phyloP scores from a whole-genome alignment of 2,113 vertebrate species.

The Alethe diademata region DNA sequence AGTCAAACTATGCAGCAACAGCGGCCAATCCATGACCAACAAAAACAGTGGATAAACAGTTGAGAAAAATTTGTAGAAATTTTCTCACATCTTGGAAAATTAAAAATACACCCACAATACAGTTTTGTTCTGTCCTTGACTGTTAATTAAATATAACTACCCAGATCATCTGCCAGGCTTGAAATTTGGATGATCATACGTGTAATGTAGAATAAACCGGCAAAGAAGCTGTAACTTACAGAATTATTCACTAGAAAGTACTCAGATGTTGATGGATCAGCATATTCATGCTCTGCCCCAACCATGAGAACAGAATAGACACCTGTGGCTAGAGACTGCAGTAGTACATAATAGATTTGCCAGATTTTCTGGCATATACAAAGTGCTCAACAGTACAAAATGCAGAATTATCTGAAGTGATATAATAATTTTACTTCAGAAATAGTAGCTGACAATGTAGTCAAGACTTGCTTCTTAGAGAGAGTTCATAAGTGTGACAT shows the following conservation, averaged over 20 bases:
- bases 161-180: not conserved
- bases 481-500: not conserved
- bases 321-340: not conserved
- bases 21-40: not conserved
- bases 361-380: not conserved
- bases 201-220: not conserved
- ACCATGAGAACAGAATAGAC: not conserved
- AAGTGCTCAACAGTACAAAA: constrained; percentile 7
- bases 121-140: not conserved
- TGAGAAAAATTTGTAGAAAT: not conserved
- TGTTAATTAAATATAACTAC: not conserved
- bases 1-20: not conserved
- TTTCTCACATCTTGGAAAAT: not conserved
- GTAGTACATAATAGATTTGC: not conserved
- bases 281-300: not conserved
- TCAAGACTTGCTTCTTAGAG: not conserved
- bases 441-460: not conserved
- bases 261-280: not conserved
- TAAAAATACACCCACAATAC: not conserved
- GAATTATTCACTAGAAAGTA: not conserved
- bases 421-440: constrained; percentile 16
- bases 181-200: not conserved
- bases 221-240: not conserved
- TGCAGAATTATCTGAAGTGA: constrained; percentile 4
- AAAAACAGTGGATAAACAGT: not conserved